Conservation (phyloP, 2,797 vertebrate species). For the Xiphophorus birchmanni region DNA sequence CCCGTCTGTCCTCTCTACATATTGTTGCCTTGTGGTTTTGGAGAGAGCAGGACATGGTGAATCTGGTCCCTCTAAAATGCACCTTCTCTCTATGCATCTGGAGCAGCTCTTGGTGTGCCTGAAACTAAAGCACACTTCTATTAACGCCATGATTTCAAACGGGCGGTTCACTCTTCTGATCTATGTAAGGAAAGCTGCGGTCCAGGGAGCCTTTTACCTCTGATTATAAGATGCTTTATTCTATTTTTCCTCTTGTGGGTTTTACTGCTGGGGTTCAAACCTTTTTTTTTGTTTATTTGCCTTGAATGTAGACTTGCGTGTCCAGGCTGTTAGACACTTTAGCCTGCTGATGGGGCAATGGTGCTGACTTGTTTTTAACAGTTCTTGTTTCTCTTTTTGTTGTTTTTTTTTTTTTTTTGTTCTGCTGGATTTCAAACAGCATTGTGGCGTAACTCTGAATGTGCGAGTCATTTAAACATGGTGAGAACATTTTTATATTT, state of each 20-base stretch:
- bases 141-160: constrained; percentile 80
- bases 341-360: constrained; percentile 68
- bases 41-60: constrained; percentile 84
- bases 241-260: constrained; percentile 68
- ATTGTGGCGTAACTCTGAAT: constrained; percentile 88
- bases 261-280: constrained; percentile 78
- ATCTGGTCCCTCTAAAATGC: constrained; percentile 86
- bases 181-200: constrained; percentile 85
- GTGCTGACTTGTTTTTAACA: constrained; percentile 77
- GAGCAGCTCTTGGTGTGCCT: constrained; percentile 65
- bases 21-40: constrained; percentile 83
- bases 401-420: constrained; percentile 43
- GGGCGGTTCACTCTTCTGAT: constrained; percentile 78
- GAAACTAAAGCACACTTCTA: constrained; percentile 39
- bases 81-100: constrained; percentile 71
- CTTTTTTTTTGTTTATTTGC: constrained; percentile 67
- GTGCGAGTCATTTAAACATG: constrained; percentile 92
- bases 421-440: constrained; percentile 82
- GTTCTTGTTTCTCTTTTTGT: constrained; percentile 20
- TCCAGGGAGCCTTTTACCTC: constrained; percentile 82
- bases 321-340: constrained; percentile 69
- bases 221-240: constrained; percentile 69
- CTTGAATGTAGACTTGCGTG: constrained; percentile 76
- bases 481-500: constrained; percentile 95
- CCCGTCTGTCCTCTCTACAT: constrained; percentile 78